Base-by-base conservation (phyloP, 2,797 vertebrate genomes). In the Chelon auratus region DNA sequence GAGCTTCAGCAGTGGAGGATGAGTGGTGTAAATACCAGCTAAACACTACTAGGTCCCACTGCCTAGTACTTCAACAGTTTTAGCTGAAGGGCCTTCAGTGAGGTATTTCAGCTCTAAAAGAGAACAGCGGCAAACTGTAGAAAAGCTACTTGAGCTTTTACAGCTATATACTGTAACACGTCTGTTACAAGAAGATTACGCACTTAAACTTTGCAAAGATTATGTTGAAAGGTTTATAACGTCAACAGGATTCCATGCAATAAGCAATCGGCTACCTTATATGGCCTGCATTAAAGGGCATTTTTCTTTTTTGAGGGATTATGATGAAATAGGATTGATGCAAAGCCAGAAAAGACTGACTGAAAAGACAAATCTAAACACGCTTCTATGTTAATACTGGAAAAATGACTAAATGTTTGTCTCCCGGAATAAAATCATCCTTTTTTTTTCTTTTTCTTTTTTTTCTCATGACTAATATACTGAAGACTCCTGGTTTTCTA, bases 241-340 rank as follows among this genome's bases (percentile, higher is more conserved):
- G 36, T 57, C 33, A 30, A 20, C n/a, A 47, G 45, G 77, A 56
- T 47, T 68, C 54, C 47, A 55, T 18, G 45, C 39, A 17, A 50
- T 70, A 56, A 58, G 37, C 64, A 60, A 68, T 72, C 18, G 69
- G 57, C 48, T 55, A 43, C 68, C 33, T 62, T 68, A 48, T 56
- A 81, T 65, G 62, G 56, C 39, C 52, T 30, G 33, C 48, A 77
- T 75, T 78, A 56, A 71, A 68, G n/a, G 55, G 42, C 47, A 76
- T 76, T 77, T 75, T 37, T 78, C 43, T 42, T 65, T 61, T 60
- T 56, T 48, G 39, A 42, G n/a, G 82, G 73, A 80, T 87, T 82
- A 80, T 61, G 73, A 75, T 18, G 14, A 64, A 83, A 68, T 2
- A 17, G 40, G 48, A 77, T 75, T 67, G 22, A 55, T 18, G 50